Conservation (phyloP, 64 coral and sea anemone genomes). For the Hydrozoanthus tunicans region DNA sequence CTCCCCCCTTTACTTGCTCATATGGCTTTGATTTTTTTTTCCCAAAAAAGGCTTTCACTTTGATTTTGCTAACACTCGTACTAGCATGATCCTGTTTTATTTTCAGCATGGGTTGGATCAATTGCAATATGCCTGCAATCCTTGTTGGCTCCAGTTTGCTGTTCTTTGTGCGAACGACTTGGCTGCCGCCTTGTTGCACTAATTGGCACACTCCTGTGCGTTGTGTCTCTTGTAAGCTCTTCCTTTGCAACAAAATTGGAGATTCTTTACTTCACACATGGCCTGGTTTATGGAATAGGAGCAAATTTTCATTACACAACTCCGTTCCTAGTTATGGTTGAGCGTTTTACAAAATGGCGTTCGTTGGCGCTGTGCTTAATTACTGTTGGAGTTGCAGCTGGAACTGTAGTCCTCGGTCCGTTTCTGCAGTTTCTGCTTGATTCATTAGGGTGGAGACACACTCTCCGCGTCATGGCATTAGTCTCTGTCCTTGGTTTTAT, state of each 20-base stretch:
- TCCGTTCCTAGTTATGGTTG: background rate
- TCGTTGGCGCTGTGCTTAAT: background rate
- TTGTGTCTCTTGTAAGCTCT: background rate
- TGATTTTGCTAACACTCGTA: background rate
- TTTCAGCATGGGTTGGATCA: slow-evolving; percentile 8
- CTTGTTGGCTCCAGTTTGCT: slow-evolving; percentile 2
- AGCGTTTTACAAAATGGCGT: background rate
- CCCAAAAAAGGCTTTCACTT: background rate
- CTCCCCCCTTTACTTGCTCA: background rate
- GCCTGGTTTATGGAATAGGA: background rate
- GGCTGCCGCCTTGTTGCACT: background rate
- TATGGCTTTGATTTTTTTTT: background rate
- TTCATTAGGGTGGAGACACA: background rate
- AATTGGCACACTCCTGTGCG: background rate
- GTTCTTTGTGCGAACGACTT: background rate
- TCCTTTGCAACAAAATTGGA: background rate
- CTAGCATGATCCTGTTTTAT: background rate
- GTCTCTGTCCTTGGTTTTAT: background rate
- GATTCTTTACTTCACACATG: background rate
- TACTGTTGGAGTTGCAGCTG: background rate
- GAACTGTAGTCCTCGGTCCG: background rate
- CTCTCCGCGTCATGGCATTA: background rate
- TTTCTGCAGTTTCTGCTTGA: background rate
- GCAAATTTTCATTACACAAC: background rate
- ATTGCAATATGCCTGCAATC: background rate